Evolutionary conservation across 2,797 vertebrate species (phyloP), one percentile per base, ranked within the genome.

Genomic region (Sebastes minor): DNA sequence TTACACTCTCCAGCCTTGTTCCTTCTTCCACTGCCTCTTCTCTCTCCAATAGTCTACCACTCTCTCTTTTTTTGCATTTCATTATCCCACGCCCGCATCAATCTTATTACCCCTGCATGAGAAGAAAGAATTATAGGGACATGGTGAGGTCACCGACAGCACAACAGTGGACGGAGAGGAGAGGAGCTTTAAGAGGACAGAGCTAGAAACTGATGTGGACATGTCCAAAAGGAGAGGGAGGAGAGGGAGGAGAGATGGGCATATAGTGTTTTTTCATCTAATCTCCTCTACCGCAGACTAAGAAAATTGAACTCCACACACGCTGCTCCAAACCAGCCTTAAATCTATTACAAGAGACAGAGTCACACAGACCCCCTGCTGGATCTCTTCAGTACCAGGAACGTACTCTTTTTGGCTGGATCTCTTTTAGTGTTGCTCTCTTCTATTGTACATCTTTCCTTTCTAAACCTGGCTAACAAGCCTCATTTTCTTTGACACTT

Each of bases 51-150:
- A n/a, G 53, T 71, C 69, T n/a, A 46, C 18, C 56, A 59, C 28
- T 57, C 20, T 56, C 6, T 78, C 46, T 22, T 84, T 59, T 82
- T 76, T 68, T 59, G 49, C 69, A 81, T 91, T 84, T 81, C 28
- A 89, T 84, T 87, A 90, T 83, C 74, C 32, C 38, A 33, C 4
- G 25, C 72, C 77, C 69, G 67, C 84, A 87, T 91, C 75, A 79
- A 67, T 90, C 73, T 70, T 25, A 82, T 86, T 72, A 71, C 59
- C 66, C 23, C 57, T 53, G 78, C 69, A 56, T 57, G 33, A 66
- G 65, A 85, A 67, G 59, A 76, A 27, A 79, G 79, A 86, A 80
- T 83, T 78, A 89, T 60, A 67, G 68, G 70, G 86, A 71, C 55
- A 25, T 4, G 59, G 16, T 52, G 33, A 80, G 80, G 91, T 89